Evolutionary conservation across 92 coral and sea anemone species (phyloP), one percentile per base, ranked within the genome.

Genomic region (Parazoanthus atlanticus): DNA sequence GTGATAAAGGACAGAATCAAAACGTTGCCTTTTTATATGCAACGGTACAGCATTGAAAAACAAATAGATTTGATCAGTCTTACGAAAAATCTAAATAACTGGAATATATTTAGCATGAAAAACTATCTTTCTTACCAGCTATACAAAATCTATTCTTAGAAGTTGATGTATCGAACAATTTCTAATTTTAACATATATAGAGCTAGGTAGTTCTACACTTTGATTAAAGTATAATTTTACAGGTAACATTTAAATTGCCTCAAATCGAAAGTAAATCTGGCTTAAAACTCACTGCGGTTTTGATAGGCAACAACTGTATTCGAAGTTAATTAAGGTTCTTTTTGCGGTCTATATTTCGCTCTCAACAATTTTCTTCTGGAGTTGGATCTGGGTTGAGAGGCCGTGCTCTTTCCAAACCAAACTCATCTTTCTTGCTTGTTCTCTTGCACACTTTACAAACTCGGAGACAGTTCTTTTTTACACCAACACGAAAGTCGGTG

Each of bases 401-500:
- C 77, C 17, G 54, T 28, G 58, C 87, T 28, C 74, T 49, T 8
- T 30, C 65, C 87, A 84, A 70, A 8, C 19, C 38, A 84, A 36
- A 41, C 28, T 70, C 66, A 17, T 84, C 66, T 70, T 71, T 29
- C 65, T 40, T 84, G 4, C 31, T 74, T 31, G 11, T 71, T 72
- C 29, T 70, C 34, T 32, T 31, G 16, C 33, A 84, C 19, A 43
- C 30, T 28, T 71, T 29, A 32, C 69, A 40, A 7, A 19, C 19
- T 71, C 58, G 74, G 33, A 28, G 9, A 34, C 58, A 84, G 66
- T 70, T 43, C n/a, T 26, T 43, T 71, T 28, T 84, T 5, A 46
- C 54, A 41, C 78, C 92, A 13, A 26, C 84, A 11, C 93, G 93
- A 56, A 93, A 95, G 54, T 95, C 94, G 3, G 92, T 87, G 72